Base-by-base conservation (phyloP, 92 coral and sea anemone genomes). In the Phymanthus crucifer region DNA sequence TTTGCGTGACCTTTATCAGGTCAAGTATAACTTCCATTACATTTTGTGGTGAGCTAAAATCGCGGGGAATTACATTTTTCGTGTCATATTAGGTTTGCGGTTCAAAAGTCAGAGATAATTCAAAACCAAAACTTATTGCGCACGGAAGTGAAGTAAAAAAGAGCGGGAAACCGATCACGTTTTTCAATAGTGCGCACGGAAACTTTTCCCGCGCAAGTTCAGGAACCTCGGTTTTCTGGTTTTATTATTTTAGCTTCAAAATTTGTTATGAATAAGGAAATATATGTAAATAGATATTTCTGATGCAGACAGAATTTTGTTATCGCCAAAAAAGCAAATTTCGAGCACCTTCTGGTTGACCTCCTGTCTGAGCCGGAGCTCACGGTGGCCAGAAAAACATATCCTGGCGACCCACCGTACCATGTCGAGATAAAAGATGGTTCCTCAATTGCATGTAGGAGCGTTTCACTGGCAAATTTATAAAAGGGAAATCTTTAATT, bases 51-150 rank as follows among this genome's bases (percentile, higher is more conserved):
- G 1, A 29, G 35, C 68, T 12, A 61, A 61, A 61, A 61, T 61
- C 68, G 68, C 34, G 32, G 34, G 68, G 29, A 61, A 61, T 61
- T 61, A 61, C 68, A n/a, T 61, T 54, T 61, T 61, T 61, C 68
- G 17, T 61, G 68, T 24, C 34, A 61, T 9, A 57, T 61, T 61
- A 61, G 68, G 68, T 27, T 61, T 61, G 68, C 34, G 68, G 34
- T 29, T 24, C 66, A 61, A 27, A 61, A 24, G 68, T 61, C 68
- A 61, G 16, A 24, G 36, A 27, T 61, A 27, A 61, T 43, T 43
- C 14, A 61, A 61, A 29, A 13, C 10, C 14, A 27, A 24, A 8
- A 29, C 68, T 11, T 27, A 61, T 12, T 8, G 33, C 33, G 68
- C 64, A 54, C 64, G 64, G 64, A 54, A 54, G 68, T 24, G 34